Evolutionary conservation across 2,797 vertebrate genomes (phyloP).

Genomic region (Decapterus maruadsi): DNA sequence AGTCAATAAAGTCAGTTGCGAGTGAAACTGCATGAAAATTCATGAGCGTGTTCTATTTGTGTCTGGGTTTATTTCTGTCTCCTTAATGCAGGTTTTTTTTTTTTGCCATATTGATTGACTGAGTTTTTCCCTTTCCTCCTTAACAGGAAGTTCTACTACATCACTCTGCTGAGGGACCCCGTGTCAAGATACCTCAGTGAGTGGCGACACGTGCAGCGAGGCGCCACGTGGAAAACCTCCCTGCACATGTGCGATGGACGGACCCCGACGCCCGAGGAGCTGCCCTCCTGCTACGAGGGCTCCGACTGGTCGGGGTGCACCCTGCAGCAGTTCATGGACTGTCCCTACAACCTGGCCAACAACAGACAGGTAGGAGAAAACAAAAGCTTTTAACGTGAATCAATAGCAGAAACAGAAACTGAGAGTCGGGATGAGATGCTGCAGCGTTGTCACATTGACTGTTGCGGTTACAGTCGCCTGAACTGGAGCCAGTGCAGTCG

Average conservation of each 20-base stretch:
- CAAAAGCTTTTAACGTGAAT: neutral
- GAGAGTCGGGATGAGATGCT: slow-evolving; percentile 4
- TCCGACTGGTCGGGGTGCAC: slow-evolving; percentile 98
- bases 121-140: too few species aligned
- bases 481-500: neutral
- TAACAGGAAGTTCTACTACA: slow-evolving; percentile 97
- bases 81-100: neutral
- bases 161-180: slow-evolving; percentile 95
- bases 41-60: neutral
- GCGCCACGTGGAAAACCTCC: slow-evolving; percentile 98
- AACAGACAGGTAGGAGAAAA: slow-evolving; percentile 86
- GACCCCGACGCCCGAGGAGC: slow-evolving; percentile 95
- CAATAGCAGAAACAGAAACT: neutral
- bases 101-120: slow-evolving; percentile 21
- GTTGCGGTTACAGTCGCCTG: neutral
- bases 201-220: slow-evolving; percentile 97
- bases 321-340: slow-evolving; percentile 98
- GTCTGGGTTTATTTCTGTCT: neutral
- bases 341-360: slow-evolving; percentile 97
- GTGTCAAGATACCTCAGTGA: slow-evolving; percentile 98
- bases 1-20: neutral
- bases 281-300: slow-evolving; percentile 97
- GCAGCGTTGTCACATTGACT: slow-evolving; percentile 4
- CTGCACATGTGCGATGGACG: slow-evolving; percentile 98
- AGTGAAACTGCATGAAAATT: neutral